Conservation (phyloP, 2,888 invertebrate species). For the Drosophila hawaiiensis region DNA sequence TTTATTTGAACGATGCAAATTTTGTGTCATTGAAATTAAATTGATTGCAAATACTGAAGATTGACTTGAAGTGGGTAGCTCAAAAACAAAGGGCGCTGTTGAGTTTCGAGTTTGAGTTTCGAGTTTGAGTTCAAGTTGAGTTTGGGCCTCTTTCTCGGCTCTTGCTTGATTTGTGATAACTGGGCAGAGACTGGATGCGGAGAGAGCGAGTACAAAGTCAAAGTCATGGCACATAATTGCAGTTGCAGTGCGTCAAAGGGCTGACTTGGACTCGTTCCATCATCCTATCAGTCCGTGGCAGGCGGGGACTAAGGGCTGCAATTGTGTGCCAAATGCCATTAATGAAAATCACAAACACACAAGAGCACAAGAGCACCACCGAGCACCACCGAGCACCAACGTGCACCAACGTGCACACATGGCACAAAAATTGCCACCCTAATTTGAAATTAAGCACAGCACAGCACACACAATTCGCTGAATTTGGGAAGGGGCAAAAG, state of each 20-base stretch:
- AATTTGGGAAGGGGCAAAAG: constrained; percentile 1
- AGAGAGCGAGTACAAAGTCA: constrained; percentile 52
- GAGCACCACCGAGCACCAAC: constrained; percentile 17
- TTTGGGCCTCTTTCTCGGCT: constrained; percentile 4
- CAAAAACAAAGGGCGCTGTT: constrained; percentile 41
- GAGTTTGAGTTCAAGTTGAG: constrained; percentile 12
- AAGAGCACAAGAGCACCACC: constrained; percentile 11
- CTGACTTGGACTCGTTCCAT: constrained; percentile 15
- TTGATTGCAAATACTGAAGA: constrained; percentile 81
- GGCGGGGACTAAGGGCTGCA: constrained; percentile 41
- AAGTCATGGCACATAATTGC: constrained; percentile 63
- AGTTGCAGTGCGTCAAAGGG: constrained; percentile 58
- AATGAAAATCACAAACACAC: constrained; percentile 74
- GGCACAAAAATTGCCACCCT: constrained; percentile 71
- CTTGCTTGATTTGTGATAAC: constrained; percentile 61
- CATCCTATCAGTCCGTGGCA: not conserved
- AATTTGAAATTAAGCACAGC: constrained; percentile 66
- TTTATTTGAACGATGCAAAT: constrained; percentile 55
- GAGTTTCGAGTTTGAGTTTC: constrained; percentile 10
- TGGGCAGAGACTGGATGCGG: not conserved
- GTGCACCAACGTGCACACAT: constrained; percentile 43
- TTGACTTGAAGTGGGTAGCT: constrained; percentile 72
- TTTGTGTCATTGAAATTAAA: constrained; percentile 78
- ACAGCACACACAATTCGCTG: not conserved
- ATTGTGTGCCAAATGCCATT: constrained; percentile 69